Conservation (phyloP, 2,797 vertebrate genomes). For the Sardinella longiceps region DNA sequence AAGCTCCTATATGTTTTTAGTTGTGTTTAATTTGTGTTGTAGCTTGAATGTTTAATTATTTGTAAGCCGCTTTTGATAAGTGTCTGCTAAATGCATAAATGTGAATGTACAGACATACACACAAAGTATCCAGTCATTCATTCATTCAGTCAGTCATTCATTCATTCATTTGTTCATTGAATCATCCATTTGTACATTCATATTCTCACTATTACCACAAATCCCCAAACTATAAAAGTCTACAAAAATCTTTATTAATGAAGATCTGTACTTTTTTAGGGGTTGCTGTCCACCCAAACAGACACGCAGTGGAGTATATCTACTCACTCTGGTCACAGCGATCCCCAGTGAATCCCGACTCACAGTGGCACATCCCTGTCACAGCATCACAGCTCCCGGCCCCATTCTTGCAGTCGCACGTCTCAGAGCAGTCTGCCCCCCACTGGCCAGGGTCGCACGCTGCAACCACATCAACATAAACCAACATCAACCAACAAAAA, state of each 20-base stretch:
- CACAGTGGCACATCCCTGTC: constrained; percentile 85
- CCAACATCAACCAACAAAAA: constrained; percentile 3
- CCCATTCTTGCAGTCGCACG: constrained; percentile 82
- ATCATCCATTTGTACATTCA: constrained; percentile 34
- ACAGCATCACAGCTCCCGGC: constrained; percentile 78
- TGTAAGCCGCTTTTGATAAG: no score
- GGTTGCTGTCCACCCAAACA: neutral
- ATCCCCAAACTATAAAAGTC: neutral
- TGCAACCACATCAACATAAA: constrained; percentile 71
- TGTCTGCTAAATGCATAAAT: no score
- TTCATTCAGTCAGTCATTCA: constrained; percentile 7
- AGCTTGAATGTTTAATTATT: no score
- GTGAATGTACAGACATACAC: no score
- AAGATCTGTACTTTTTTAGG: neutral
- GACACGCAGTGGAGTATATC: neutral
- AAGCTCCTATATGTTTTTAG: no score
- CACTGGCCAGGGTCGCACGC: constrained; percentile 85
- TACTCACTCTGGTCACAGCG: constrained; percentile 81
- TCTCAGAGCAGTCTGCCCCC: constrained; percentile 78
- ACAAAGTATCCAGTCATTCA: no score
- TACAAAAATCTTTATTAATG: neutral
- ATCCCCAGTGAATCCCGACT: constrained; percentile 81
- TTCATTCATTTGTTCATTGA: constrained; percentile 27
- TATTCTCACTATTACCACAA: neutral
- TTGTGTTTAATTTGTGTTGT: no score